Evolutionary conservation across 1,140 invertebrate genomes (phyloP).

Genomic region (Protaetia brevitarsis): DNA sequence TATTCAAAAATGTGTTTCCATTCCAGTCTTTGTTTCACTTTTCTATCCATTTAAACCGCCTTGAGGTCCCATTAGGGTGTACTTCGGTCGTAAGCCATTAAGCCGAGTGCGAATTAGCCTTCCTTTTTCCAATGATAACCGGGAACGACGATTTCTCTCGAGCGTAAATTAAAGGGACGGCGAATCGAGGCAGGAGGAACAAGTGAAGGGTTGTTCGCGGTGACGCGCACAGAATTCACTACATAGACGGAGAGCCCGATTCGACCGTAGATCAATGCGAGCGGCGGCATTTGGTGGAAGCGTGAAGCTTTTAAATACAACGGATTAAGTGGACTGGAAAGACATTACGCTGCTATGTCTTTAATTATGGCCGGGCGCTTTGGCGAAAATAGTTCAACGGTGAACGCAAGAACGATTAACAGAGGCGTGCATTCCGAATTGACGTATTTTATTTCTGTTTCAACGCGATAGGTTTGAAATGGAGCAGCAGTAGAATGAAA

Average conservation of each 20-base stretch:
- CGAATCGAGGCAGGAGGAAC: background rate
- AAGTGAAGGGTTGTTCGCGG: constrained; percentile 8
- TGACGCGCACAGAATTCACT: too few relatives aligned
- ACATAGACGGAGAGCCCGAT: background rate
- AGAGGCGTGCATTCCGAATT: too few relatives aligned
- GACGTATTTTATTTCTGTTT: too few relatives aligned
- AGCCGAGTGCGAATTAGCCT: background rate
- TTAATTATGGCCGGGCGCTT: constrained; percentile 8
- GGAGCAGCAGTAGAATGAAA: too few relatives aligned
- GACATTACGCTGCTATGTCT: constrained; percentile 11
- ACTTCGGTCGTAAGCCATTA: constrained; percentile 3
- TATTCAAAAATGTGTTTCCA: too few relatives aligned
- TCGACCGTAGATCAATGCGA: background rate
- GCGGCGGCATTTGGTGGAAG: background rate
- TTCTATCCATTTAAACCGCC: background rate
- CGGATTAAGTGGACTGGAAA: constrained; percentile 12
- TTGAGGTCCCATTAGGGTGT: constrained; percentile 3
- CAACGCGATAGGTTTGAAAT: too few relatives aligned
- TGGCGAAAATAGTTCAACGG: constrained; percentile 10
- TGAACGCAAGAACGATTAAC: too few relatives aligned
- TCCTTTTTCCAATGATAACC: background rate
- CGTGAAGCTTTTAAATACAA: constrained; percentile 14
- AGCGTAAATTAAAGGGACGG: background rate
- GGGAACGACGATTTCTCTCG: constrained; percentile 6
- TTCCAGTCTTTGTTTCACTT: background rate